Evolutionary conservation across 2,797 vertebrate genomes (phyloP).

Genomic region (Hydrophis major): DNA sequence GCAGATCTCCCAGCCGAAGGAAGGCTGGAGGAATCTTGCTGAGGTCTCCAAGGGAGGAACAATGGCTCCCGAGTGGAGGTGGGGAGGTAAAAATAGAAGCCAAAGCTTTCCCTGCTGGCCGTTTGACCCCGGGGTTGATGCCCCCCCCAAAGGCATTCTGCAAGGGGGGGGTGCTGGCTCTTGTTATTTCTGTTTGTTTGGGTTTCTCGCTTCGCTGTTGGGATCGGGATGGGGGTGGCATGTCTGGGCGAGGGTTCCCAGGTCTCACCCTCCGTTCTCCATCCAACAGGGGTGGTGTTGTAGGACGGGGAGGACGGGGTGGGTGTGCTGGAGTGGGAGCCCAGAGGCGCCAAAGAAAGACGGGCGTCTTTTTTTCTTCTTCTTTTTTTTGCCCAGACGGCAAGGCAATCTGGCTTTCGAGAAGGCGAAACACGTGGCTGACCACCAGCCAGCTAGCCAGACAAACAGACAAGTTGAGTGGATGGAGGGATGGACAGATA

Average conservation of each 20-base stretch:
- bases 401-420: background rate
- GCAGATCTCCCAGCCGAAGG: constrained; percentile 61
- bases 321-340: background rate
- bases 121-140: background rate
- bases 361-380: background rate
- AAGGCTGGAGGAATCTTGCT: constrained; percentile 54
- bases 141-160: no score
- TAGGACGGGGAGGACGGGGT: accelerated
- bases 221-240: no score
- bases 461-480: background rate
- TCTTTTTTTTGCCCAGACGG: background rate
- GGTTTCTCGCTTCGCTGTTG: background rate
- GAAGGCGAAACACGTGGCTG: background rate
- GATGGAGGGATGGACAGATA: background rate
- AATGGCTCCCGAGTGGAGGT: constrained; percentile 64
- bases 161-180: no score
- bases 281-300: background rate
- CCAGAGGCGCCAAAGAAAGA: background rate
- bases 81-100: constrained; percentile 66
- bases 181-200: background rate
- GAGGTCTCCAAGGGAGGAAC: constrained; percentile 53
- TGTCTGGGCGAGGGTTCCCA: background rate
- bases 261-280: background rate
- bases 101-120: constrained; percentile 25
- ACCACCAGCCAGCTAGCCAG: background rate